Evolutionary conservation across 2,113 vertebrate genomes (phyloP).

Genomic region (Ptychochromis oligacanthus): DNA sequence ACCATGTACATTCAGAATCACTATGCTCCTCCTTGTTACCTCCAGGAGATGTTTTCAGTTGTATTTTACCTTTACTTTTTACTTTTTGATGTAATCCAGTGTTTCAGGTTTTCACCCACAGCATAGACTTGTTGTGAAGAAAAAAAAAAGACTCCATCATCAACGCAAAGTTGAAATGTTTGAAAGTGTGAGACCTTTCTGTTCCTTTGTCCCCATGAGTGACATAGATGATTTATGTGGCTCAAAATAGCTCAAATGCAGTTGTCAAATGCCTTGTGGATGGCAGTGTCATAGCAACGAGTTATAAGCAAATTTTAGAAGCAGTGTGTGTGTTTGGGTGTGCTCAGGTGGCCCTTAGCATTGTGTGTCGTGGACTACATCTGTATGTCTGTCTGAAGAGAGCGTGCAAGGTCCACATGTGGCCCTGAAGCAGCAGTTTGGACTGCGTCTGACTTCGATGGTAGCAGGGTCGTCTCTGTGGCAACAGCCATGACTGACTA

Average conservation of each 20-base stretch:
- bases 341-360: not conserved
- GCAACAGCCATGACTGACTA: constrained; percentile 43
- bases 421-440: constrained; percentile 38
- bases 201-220: constrained; percentile 46
- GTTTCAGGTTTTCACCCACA: constrained; percentile 11
- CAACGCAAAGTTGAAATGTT: constrained; percentile 4
- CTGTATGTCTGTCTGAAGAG: constrained; percentile 25
- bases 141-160: constrained; percentile 18
- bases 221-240: constrained; percentile 37
- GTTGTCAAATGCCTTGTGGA: constrained; percentile 45
- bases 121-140: not conserved
- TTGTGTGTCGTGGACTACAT: constrained; percentile 8
- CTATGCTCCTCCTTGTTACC: not conserved
- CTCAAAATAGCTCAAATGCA: constrained; percentile 58
- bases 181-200: constrained; percentile 32
- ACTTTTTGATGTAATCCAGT: not conserved
- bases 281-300: constrained; percentile 52
- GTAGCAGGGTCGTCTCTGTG: constrained; percentile 41
- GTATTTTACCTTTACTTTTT: too few relatives aligned
- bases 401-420: constrained; percentile 23
- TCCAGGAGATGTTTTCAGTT: not conserved
- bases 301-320: constrained; percentile 21
- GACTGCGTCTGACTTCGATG: constrained; percentile 20
- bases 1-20: not conserved
- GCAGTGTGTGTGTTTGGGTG: not conserved